These are phyloP conservation scores for Damaliscus lunatus DNA, from an alignment of 2,113 vertebrate species.

Conservation along the genomic window DNA sequence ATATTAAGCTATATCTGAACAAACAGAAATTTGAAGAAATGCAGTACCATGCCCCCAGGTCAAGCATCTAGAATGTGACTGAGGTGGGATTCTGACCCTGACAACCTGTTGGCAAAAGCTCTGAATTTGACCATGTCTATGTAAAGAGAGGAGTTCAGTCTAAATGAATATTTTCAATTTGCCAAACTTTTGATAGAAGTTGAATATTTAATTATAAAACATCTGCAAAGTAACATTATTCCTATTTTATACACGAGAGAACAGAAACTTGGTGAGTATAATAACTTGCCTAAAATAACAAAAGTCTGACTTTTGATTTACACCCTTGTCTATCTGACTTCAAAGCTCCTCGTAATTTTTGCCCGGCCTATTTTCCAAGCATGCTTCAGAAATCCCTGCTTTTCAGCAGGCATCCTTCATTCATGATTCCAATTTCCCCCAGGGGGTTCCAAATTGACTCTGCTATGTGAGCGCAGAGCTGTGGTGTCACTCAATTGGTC, in stretches of 20 bases:
- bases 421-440: not conserved
- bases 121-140: not conserved
- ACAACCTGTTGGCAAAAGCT: not conserved
- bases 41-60: fast-evolving
- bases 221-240: not conserved
- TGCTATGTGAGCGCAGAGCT: not conserved
- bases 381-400: not conserved
- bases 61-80: fast-evolving
- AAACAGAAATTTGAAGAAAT: not conserved
- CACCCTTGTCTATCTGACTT: not conserved
- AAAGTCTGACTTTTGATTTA: not conserved
- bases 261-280: not conserved
- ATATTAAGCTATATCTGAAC: not conserved
- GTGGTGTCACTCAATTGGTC: not conserved
- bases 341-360: not conserved
- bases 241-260: not conserved
- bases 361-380: not conserved
- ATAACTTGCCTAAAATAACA: not conserved
- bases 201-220: not conserved
- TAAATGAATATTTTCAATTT: not conserved
- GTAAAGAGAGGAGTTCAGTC: not conserved
- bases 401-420: slow-evolving; percentile 13
- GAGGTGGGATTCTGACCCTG: not conserved
- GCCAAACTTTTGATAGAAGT: not conserved
- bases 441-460: not conserved